These are phyloP conservation scores for Melinopterus prodromus DNA, from an alignment of 2,888 invertebrate species.

Conservation along the genomic window DNA sequence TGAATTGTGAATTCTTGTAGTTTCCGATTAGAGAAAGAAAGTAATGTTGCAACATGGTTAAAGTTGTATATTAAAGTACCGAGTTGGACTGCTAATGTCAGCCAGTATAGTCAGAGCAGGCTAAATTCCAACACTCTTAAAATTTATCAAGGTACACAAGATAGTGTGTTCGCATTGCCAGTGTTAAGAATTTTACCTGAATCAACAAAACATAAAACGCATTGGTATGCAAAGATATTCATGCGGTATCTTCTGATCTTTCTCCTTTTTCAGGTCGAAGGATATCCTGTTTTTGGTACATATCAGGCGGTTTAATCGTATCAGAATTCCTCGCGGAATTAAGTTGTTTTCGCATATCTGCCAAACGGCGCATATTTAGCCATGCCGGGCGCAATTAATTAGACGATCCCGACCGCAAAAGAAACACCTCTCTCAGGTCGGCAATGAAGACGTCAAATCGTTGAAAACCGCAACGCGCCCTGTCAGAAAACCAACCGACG, in stretches of 20 bases:
- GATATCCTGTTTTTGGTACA: background rate
- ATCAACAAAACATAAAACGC: background rate
- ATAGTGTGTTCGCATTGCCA: too few relatives aligned
- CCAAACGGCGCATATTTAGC: background rate
- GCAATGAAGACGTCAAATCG: background rate
- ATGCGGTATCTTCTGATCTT: background rate
- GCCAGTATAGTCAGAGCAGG: too few relatives aligned
- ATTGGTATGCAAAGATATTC: slow-evolving; percentile 4
- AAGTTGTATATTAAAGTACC: too few relatives aligned
- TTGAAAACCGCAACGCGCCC: background rate
- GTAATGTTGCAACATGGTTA: too few relatives aligned
- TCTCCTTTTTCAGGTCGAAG: background rate
- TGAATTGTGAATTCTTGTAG: too few relatives aligned
- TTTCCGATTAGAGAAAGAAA: too few relatives aligned
- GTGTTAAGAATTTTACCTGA: background rate
- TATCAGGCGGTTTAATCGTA: background rate
- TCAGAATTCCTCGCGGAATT: background rate
- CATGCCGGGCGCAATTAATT: background rate
- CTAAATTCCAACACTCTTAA: too few relatives aligned
- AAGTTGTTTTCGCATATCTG: slow-evolving; percentile 4
- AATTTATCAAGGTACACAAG: too few relatives aligned
- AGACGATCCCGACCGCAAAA: background rate
- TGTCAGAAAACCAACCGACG: background rate
- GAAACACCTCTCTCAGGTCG: background rate
- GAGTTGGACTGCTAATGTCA: too few relatives aligned